Percentiles rank a stretch among this genome's conserved stretches.
Conservation (phyloP, 1,140 invertebrate species). For the Marisa cornuarietis region DNA sequence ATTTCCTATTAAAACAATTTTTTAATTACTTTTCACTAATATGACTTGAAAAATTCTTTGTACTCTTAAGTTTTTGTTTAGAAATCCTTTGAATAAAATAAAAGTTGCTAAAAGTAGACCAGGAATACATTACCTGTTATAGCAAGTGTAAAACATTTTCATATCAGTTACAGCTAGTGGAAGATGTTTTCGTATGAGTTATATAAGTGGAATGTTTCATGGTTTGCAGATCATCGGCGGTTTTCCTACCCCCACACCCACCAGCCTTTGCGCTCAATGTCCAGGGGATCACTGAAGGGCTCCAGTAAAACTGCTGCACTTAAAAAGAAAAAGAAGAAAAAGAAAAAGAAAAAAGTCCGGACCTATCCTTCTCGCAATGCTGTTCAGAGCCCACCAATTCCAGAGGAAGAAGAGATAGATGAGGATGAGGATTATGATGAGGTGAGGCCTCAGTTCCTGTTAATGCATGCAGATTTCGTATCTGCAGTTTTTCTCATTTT, state of each 20-base stretch:
- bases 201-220: conserved; percentile 8
- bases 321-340: conserved; percentile 64
- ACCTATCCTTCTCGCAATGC: conserved; percentile 56
- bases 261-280: conserved; percentile 53
- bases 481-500: no score
- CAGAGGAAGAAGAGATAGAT: conserved; percentile 48
- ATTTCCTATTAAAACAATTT: no score
- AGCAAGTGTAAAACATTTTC: not conserved
- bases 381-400: conserved; percentile 51
- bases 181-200: not conserved
- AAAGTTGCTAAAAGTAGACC: conserved; percentile 4
- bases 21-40: no score
- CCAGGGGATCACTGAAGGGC: conserved; percentile 47
- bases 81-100: not conserved
- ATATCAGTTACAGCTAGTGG: not conserved
- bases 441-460: not conserved
- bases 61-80: not conserved
- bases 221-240: conserved; percentile 45
- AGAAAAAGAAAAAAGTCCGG: conserved; percentile 43
- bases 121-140: not conserved
- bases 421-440: conserved; percentile 27
- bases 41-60: no score
- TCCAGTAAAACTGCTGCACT: conserved; percentile 14
- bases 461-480: no score
- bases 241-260: conserved; percentile 57